Evolutionary conservation across 2,888 invertebrate species (phyloP).

Genomic region (Bombylius discolor): DNA sequence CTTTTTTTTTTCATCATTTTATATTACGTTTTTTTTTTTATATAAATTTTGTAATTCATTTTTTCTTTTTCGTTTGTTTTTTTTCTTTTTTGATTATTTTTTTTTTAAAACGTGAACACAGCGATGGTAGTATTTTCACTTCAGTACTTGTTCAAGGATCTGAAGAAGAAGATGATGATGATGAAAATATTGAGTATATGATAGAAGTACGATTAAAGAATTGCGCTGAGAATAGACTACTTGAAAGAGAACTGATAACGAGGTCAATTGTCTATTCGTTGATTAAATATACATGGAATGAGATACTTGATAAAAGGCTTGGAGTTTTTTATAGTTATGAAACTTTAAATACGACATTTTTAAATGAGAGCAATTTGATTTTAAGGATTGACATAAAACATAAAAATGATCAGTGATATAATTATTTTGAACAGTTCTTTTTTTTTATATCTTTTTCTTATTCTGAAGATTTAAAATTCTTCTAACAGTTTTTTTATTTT

Average conservation of each 20-base stretch:
- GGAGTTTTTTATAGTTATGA: slow-evolving; percentile 11
- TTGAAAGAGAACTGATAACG: slow-evolving; percentile 19
- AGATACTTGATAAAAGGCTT: slow-evolving; percentile 7
- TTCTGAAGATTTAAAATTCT: no score
- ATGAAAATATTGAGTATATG: slow-evolving; percentile 25
- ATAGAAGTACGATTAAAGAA: slow-evolving; percentile 26
- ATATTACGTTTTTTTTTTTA: not conserved
- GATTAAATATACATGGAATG: slow-evolving; percentile 18
- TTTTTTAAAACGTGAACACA: not conserved
- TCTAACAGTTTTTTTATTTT: no score
- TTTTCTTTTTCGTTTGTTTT: not conserved
- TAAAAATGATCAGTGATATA: slow-evolving; percentile 8
- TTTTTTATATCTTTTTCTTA: no score
- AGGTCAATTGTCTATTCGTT: slow-evolving; percentile 23
- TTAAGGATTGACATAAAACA: slow-evolving; percentile 11
- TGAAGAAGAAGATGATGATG: slow-evolving; percentile 22
- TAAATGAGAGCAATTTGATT: slow-evolving; percentile 8
- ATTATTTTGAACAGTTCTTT: not conserved
- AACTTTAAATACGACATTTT: slow-evolving; percentile 8
- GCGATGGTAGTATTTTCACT: slow-evolving; percentile 19
- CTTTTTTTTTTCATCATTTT: no score
- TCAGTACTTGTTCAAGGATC: slow-evolving; percentile 21
- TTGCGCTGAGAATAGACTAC: slow-evolving; percentile 15
- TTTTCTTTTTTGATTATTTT: slow-evolving; percentile 3
- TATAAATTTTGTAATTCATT: not conserved